These are phyloP conservation scores for Trilocha varians DNA, from an alignment of 2,888 invertebrate genomes.

Conservation along the genomic window DNA sequence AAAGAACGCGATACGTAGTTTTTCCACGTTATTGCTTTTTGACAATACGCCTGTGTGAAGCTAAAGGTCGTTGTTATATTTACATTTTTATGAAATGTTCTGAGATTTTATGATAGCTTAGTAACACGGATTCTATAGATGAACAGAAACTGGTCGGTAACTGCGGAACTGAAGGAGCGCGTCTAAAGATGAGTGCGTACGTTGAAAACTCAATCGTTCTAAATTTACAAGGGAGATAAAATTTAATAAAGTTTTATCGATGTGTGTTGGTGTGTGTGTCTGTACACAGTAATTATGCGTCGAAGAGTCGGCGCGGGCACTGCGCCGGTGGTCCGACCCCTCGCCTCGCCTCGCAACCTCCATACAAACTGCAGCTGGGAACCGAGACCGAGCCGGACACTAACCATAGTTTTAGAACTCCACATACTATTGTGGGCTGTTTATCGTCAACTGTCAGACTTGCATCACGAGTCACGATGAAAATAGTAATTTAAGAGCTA, in stretches of 20 bases:
- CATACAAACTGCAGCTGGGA: slow-evolving; percentile 57
- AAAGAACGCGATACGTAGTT: slow-evolving; percentile 39
- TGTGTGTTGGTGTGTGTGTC: slow-evolving; percentile 47
- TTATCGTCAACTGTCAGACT: slow-evolving; percentile 27
- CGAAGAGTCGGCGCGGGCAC: slow-evolving; percentile 59
- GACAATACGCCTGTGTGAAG: slow-evolving; percentile 29
- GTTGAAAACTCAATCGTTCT: slow-evolving; percentile 58
- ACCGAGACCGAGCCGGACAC: slow-evolving; percentile 52
- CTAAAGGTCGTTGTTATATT: slow-evolving; percentile 33
- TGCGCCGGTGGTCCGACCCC: slow-evolving; percentile 63
- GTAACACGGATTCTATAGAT: slow-evolving; percentile 25
- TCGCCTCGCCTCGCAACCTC: slow-evolving; percentile 22
- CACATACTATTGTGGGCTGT: slow-evolving; percentile 28
- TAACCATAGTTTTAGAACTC: slow-evolving; percentile 25
- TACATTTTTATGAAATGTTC: slow-evolving; percentile 33
- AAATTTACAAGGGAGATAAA: slow-evolving; percentile 68
- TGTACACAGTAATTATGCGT: slow-evolving; percentile 69
- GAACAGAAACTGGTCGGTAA: slow-evolving; percentile 42
- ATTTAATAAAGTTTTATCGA: slow-evolving; percentile 64
- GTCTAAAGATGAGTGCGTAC: slow-evolving; percentile 16
- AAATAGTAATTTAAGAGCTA: slow-evolving; percentile 17
- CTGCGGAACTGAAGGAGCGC: slow-evolving; percentile 26
- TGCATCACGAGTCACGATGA: slow-evolving; percentile 16
- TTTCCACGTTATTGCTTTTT: slow-evolving; percentile 24
- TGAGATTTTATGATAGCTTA: slow-evolving; percentile 33